phyloP scores from a whole-genome alignment of 92 coral and sea anemone genomes.

The Epizoanthus illoricatus region DNA sequence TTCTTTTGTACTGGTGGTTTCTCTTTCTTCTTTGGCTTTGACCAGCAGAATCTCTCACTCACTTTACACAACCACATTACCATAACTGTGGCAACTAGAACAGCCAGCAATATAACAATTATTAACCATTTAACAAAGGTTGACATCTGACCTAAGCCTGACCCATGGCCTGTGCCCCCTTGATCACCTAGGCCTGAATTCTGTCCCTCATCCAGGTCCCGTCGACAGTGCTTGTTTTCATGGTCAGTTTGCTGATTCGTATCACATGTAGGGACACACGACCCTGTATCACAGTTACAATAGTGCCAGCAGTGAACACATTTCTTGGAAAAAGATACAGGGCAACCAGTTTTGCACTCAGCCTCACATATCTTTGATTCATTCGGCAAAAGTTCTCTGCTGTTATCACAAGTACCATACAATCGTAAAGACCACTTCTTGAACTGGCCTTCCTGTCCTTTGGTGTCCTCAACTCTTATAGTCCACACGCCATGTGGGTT shows the following conservation, averaged over 20 bases:
- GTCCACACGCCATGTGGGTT: conserved; percentile 93
- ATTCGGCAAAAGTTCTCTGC: conserved; percentile 45
- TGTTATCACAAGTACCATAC: conserved; percentile 82
- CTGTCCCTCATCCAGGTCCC: conserved; percentile 20
- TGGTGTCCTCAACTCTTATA: conserved; percentile 67
- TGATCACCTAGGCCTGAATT: conserved; percentile 23
- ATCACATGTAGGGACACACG: conserved; percentile 72
- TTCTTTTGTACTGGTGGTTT: conserved; percentile 45
- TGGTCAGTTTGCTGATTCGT: conserved; percentile 61
- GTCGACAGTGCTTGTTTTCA: conserved; percentile 56
- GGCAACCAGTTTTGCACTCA: conserved; percentile 76
- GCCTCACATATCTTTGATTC: conserved; percentile 59
- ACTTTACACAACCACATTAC: conserved; percentile 74
- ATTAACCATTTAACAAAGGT: conserved; percentile 82
- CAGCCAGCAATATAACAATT: conserved; percentile 74
- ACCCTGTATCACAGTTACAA: conserved; percentile 88
- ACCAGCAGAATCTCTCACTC: conserved; percentile 81
- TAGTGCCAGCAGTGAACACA: conserved; percentile 73
- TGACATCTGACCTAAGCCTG: conserved; percentile 48
- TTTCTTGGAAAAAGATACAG: conserved; percentile 56
- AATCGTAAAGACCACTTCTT: conserved; percentile 83
- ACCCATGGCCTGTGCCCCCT: conserved; percentile 26
- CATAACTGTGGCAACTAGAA: conserved; percentile 66
- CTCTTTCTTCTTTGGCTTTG: conserved; percentile 46
- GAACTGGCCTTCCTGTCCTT: conserved; percentile 59